Evolutionary conservation across 2,797 vertebrate species (phyloP).

Genomic region (Sebastiscus tertius): DNA sequence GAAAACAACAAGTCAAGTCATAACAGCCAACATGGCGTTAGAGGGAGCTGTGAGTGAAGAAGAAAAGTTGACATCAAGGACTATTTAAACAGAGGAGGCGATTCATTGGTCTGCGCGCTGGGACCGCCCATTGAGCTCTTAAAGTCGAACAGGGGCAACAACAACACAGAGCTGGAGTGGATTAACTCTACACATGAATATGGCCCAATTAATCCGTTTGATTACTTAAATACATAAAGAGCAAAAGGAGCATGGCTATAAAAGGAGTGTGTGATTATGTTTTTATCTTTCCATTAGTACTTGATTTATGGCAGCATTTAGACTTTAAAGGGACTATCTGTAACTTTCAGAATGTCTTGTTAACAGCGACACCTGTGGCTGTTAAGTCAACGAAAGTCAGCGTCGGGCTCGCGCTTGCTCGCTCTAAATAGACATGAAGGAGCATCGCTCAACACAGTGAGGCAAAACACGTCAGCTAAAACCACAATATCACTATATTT

Average conservation of each 20-base stretch:
- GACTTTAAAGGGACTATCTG: background rate
- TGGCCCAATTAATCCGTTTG: constrained; percentile 23
- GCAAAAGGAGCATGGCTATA: background rate
- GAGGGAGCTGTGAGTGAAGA: constrained; percentile 85
- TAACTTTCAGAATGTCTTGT: too few species aligned
- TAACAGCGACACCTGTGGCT: too few species aligned
- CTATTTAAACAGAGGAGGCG: constrained; percentile 91
- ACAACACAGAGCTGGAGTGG: constrained; percentile 29
- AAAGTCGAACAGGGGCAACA: constrained; percentile 65
- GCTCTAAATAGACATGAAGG: too few species aligned
- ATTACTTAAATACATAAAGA: background rate
- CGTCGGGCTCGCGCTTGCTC: too few species aligned
- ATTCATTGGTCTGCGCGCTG: constrained; percentile 84
- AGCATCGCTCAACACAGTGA: too few species aligned
- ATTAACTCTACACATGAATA: constrained; percentile 37
- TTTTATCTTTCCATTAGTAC: constrained; percentile 7
- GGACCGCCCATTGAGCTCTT: constrained; percentile 83
- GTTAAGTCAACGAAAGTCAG: too few species aligned
- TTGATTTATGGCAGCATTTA: background rate
- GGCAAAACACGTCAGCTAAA: too few species aligned
- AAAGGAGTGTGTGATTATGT: background rate
- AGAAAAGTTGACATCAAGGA: constrained; percentile 88
- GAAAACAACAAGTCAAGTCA: constrained; percentile 82
- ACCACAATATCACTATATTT: too few species aligned
- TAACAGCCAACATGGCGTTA: constrained; percentile 94